Evolutionary conservation across 2,797 vertebrate genomes (phyloP).

Genomic region (Geotrypetes seraphini): DNA sequence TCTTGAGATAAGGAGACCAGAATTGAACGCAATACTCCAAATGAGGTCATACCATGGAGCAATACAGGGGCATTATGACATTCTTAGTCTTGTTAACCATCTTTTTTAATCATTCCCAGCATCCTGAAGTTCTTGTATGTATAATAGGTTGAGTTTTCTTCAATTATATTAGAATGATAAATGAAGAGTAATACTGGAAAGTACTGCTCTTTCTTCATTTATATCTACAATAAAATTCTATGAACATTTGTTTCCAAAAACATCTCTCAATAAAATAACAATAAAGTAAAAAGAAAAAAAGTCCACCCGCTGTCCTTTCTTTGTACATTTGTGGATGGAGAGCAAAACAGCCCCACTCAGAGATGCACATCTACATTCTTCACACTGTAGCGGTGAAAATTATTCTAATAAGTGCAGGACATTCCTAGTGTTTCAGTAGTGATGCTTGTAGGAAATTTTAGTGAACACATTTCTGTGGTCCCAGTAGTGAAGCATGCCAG

Average conservation of each 20-base stretch:
- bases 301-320: slow-evolving; percentile 76
- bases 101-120: too few species aligned
- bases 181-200: slow-evolving; percentile 95
- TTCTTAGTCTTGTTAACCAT: too few species aligned
- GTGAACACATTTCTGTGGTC: slow-evolving; percentile 61
- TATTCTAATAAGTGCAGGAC: slow-evolving; percentile 93
- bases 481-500: slow-evolving; percentile 55
- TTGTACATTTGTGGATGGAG: slow-evolving; percentile 65
- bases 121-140: too few species aligned
- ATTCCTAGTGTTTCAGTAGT: slow-evolving; percentile 92
- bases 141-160: slow-evolving; percentile 75
- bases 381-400: slow-evolving; percentile 98
- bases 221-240: slow-evolving; percentile 92
- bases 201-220: slow-evolving; percentile 76
- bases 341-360: too few species aligned
- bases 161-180: slow-evolving; percentile 94
- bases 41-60: too few species aligned
- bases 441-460: slow-evolving; percentile 56
- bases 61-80: too few species aligned
- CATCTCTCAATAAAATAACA: slow-evolving; percentile 58
- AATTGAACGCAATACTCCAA: too few species aligned
- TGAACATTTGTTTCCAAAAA: slow-evolving; percentile 63
- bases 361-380: slow-evolving; percentile 98
- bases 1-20: too few species aligned
- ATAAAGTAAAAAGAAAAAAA: slow-evolving; percentile 60